A percentile compares a stretch with the other conserved stretches of the same genome.
These are phyloP conservation scores for Larimichthys crocea DNA, from an alignment of 2,113 vertebrate species.

Conservation along the genomic window DNA sequence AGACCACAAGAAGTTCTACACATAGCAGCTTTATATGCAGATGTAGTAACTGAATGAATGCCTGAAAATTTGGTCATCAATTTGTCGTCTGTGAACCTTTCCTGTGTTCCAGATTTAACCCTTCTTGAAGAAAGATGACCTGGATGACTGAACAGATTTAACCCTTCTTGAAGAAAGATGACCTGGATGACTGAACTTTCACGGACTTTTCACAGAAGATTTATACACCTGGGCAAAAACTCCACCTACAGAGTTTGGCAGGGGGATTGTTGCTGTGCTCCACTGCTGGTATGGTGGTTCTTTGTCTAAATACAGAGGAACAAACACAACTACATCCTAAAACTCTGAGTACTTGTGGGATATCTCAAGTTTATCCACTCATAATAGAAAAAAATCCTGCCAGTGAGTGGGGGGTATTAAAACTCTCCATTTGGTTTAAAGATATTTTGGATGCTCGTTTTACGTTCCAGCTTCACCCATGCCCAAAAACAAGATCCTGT, in stretches of 20 bases:
- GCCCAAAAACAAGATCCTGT: background rate
- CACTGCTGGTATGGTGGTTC: background rate
- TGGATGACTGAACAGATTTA: no score
- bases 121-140: no score
- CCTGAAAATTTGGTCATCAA: background rate
- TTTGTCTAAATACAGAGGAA: background rate
- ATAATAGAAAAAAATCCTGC: background rate
- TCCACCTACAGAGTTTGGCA: no score
- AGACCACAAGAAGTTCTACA: background rate
- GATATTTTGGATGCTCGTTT: slow-evolving; percentile 9
- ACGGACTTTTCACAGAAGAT: no score
- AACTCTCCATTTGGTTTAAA: slow-evolving; percentile 2
- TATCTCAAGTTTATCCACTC: background rate
- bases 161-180: no score
- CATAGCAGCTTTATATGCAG: background rate
- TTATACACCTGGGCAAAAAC: no score
- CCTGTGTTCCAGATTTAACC: no score
- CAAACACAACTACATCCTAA: background rate
- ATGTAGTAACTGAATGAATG: background rate
- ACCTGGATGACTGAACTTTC: no score
- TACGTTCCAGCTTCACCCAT: slow-evolving; percentile 2
- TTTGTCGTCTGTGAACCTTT: background rate
- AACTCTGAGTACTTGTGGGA: background rate
- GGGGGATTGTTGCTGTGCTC: background rate
- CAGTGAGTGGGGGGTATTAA: background rate